A percentile compares a stretch with the other conserved stretches of the same genome.
Evolutionary conservation across 2,888 invertebrate genomes (phyloP).

Genomic region (Teinopalpus imperialis): DNA sequence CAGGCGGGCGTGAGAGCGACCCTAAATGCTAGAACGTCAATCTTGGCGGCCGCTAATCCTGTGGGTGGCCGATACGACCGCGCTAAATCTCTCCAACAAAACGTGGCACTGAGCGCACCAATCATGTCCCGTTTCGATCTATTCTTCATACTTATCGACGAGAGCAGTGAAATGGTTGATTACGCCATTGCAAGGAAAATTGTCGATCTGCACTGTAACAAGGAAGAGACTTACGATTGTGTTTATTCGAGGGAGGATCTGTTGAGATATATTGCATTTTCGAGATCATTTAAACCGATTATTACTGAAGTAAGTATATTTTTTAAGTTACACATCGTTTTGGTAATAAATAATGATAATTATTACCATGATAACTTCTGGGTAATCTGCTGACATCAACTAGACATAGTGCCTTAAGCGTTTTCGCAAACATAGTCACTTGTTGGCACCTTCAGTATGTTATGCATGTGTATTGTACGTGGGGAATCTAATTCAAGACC

Average conservation of each 20-base stretch:
- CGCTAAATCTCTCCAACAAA: conserved; percentile 95
- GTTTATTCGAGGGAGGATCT: conserved; percentile 95
- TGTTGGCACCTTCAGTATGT: too few relatives aligned
- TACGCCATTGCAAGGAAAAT: conserved; percentile 98
- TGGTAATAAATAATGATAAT: too few relatives aligned
- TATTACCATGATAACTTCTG: too few relatives aligned
- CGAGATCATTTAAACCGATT: conserved; percentile 96
- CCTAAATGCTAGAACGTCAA: conserved; percentile 97
- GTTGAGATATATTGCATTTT: conserved; percentile 97
- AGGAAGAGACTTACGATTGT: conserved; percentile 89
- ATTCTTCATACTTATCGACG: conserved; percentile 98
- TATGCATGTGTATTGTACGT: too few relatives aligned
- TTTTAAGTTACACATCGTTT: too few relatives aligned
- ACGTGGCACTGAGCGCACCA: conserved; percentile 95
- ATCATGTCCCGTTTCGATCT: conserved; percentile 99
- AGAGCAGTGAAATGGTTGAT: conserved; percentile 93
- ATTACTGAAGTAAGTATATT: conserved; percentile 84
- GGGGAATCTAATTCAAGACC: too few relatives aligned
- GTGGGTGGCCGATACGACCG: conserved; percentile 98
- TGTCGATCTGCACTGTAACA: conserved; percentile 95
- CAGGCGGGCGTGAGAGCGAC: conserved; percentile 98
- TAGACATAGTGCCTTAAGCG: too few relatives aligned
- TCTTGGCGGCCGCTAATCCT: conserved; percentile 99
- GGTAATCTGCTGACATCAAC: too few relatives aligned
- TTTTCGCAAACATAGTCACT: too few relatives aligned